Base-by-base conservation (phyloP, 1,140 invertebrate species). In the Drosophila carrolli region DNA sequence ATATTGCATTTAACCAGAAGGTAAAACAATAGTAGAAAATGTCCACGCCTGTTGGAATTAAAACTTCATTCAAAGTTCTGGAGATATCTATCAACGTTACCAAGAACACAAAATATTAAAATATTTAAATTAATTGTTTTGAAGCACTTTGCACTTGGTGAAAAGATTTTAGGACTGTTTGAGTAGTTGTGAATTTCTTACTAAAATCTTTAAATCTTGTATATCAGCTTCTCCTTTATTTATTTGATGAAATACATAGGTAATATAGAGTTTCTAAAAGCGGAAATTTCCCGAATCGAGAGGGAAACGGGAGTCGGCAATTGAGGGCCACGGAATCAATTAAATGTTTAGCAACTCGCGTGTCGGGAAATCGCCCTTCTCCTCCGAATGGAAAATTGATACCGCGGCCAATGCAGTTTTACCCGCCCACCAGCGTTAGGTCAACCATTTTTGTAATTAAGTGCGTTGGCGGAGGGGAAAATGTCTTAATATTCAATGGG, bases 391-490 rank as follows among this genome's bases (percentile, higher is more conserved):
- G 61, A 65, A 65, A 63, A 63, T 35, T 27, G 38, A 63, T 9
- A 63, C 40, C 38, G 1, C 9, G 6, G 14, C 27, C 57, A n/a
- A 63, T 67, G 63, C 65, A 67, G 14, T 65, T 66, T 9, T 13
- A 14, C 35, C 11, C 29, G 2, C 3, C 10, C n/a, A 27, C 7
- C 16, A 13, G 6, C 61, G 37, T 58, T 86, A 63, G 58, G 60
- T 60, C 43, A 63, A 29, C 58, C 56, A 77, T 85, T 84, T 71
- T 61, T 78, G 50, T 72, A 78, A 85, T 82, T 81, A 58, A 70
- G 27, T 78, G 56, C 50, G 57, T 58, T 14, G 35, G 32, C 29
- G 13, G 29, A 27, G 16, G 6, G 41, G 43, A 5, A 35, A 43
- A 56, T 72, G 47, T 73, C 55, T 60, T 53, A 14, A 53, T 73